phyloP scores from a whole-genome alignment of 2,797 vertebrate species.

The Myoxocephalus aenaeus region DNA sequence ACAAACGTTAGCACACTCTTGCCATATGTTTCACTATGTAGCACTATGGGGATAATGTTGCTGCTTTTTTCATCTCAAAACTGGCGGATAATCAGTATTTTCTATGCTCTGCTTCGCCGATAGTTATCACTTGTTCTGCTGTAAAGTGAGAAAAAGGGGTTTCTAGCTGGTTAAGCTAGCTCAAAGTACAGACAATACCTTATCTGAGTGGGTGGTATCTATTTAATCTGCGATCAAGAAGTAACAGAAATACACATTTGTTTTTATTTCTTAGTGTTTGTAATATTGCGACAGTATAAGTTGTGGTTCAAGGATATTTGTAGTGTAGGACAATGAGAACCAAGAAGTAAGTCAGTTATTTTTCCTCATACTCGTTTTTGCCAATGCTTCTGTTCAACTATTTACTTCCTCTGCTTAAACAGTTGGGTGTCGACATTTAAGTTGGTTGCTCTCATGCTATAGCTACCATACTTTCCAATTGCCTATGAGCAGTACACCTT shows the following conservation, averaged over 20 bases:
- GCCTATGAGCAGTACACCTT: neutral
- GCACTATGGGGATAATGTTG: constrained; percentile 10
- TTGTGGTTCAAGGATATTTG: neutral
- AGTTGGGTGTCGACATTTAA: neutral
- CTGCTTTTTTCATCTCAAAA: constrained; percentile 42
- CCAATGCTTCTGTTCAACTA: neutral
- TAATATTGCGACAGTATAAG: neutral
- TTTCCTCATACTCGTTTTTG: neutral
- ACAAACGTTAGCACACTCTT: constrained; percentile 51
- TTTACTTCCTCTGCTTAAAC: constrained; percentile 12
- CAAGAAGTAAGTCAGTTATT: neutral
- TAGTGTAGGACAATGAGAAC: neutral
- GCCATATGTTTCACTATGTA: constrained; percentile 40
- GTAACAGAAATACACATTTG: neutral
- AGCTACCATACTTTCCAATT: neutral
- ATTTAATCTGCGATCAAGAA: constrained; percentile 2
- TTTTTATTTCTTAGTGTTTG: constrained; percentile 14
- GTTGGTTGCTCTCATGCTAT: neutral
- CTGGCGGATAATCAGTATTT: neutral
- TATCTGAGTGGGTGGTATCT: constrained; percentile 24
- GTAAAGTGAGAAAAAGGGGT: constrained; percentile 21
- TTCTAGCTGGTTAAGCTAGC: constrained; percentile 3
- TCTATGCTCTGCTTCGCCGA: constrained; percentile 7
- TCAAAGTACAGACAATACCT: constrained; percentile 6
- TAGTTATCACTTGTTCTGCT: constrained; percentile 17